Evolutionary conservation across 1,140 invertebrate species (phyloP).

Genomic region (Atta texana): DNA sequence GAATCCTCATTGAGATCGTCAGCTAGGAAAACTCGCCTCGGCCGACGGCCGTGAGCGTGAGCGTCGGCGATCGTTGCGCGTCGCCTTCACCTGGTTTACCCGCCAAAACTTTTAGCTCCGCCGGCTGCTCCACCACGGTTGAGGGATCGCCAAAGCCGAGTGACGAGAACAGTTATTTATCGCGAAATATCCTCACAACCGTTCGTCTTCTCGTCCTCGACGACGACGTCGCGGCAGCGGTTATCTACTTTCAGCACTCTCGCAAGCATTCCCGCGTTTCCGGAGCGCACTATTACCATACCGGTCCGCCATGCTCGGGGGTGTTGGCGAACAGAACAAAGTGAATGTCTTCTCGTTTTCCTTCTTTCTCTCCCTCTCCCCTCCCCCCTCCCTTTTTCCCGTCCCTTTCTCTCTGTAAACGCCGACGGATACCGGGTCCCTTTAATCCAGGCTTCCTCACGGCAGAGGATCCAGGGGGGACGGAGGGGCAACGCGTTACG

Average conservation of each 20-base stretch:
- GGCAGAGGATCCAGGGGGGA: slow-evolving; percentile 15
- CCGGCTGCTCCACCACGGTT: slow-evolving; percentile 52
- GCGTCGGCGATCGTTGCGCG: not conserved
- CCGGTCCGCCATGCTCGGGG: slow-evolving; percentile 70
- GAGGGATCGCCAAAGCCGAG: slow-evolving; percentile 48
- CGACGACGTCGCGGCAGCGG: not conserved
- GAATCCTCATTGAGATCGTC: not conserved
- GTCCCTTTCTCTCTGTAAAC: not conserved
- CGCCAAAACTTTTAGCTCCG: slow-evolving; percentile 77
- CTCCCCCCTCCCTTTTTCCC: not conserved
- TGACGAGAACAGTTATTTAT: slow-evolving; percentile 29
- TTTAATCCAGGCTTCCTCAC: slow-evolving; percentile 67
- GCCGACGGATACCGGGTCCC: slow-evolving; percentile 66
- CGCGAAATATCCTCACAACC: slow-evolving; percentile 51
- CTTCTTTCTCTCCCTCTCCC: too few species aligned
- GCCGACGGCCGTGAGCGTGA: too few species aligned
- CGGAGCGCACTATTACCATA: slow-evolving; percentile 40
- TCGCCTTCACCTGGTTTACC: slow-evolving; percentile 58
- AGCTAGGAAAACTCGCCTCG: not conserved
- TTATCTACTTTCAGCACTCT: slow-evolving; percentile 46
- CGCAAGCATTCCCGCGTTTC: slow-evolving; percentile 42
- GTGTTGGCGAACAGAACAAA: slow-evolving; percentile 58
- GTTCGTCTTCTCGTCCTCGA: not conserved
- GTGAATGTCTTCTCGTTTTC: not conserved
- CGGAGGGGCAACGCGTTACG: not conserved